Evolutionary conservation across 1,140 invertebrate species (phyloP), one percentile per base, ranked within the genome.

Genomic region (Phocides pigmalion): DNA sequence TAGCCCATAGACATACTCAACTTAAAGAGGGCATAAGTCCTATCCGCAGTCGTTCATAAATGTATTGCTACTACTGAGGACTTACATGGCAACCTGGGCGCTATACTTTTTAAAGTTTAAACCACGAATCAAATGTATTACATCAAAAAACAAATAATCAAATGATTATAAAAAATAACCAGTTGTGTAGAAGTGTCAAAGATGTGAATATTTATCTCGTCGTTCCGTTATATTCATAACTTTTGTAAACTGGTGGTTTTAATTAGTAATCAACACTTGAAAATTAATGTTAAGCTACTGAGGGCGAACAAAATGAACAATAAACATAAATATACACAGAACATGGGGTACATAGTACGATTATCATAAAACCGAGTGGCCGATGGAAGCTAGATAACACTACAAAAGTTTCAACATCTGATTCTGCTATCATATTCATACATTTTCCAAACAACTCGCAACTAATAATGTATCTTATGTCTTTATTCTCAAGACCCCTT

Each of bases 321-420:
- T 76, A 68, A 64, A 65, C 70, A 76, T 82, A 84, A 81, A 82
- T 74, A 77, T 28, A 49, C 68, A 67, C 16, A 41, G 62, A 71
- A 74, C 68, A 71, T 66, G 68, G 69, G 61, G 62, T 66, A 71
- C 69, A 62, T 61, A 71, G 68, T 68, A 70, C 79, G 68, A 88
- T 85, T 84, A 85, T 72, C 81, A 77, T 88, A 84, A 84, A 87
- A 79, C 81, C 77, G 66, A 77, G 74, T 69, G 51, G 67, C 63
- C 76, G 82, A 85, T 85, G 70, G 76, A 74, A 82, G n/a, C 62
- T 66, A 66, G 86, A 89, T 87, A 82, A 76, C 68, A 75, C 68
- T 74, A 86, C 82, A 84, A 84, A 85, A 78, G 74, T 81, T 76
- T 82, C 75, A 82, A 86, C 82, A 82, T 76, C 69, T 74, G 56